Base-by-base conservation (phyloP, 2,113 vertebrate genomes). In the Leucosticte australis region DNA sequence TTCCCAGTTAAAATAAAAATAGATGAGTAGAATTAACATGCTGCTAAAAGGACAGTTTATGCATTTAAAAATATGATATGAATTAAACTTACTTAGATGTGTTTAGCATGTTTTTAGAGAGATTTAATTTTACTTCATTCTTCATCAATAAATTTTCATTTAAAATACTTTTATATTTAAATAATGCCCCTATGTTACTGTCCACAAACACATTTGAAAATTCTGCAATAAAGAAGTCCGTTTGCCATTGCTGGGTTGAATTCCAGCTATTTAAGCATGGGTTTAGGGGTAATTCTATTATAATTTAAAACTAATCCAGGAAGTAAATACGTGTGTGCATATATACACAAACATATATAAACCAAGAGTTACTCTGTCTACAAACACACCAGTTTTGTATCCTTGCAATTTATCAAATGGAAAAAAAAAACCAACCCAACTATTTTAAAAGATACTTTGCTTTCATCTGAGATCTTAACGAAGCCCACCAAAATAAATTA, bases 271-370 rank as follows among this genome's bases (percentile, higher is more conserved):
- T 88, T 77, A 85, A 80, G n/a, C 13, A 13, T 26, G 24, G 23
- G 4, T 42, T 94, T 63, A 76, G 30, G 39, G 44, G 28, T 65
- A 88, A 79, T 79, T 94, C 67, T 65, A 90, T 56, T 88, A 56
- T 59, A 93, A 52, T 74, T 91, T 88, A 71, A 57, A 85, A 87
- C 39, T 59, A 37, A 95, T 53, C 37, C 31, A 86, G 83, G 84
- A 94, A 75, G 81, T 77, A 91, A 84, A 87, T 85, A 94, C 22
- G 77, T 89, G 94, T 97, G 87, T 96, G 94, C 91, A 95, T 94
- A 92, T 94, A 95, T 89, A 96, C 71, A 59, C 96, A 92, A 85
- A 89, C n/a, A 92, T 42, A 90, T 17, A 52, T 55, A 91, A 80
- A 94, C 41, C 49, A 81, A 74, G 44, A 88, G 11, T 86, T 70